Evolutionary conservation across 2,113 vertebrate genomes (phyloP).

Genomic region (Nipponia nippon): DNA sequence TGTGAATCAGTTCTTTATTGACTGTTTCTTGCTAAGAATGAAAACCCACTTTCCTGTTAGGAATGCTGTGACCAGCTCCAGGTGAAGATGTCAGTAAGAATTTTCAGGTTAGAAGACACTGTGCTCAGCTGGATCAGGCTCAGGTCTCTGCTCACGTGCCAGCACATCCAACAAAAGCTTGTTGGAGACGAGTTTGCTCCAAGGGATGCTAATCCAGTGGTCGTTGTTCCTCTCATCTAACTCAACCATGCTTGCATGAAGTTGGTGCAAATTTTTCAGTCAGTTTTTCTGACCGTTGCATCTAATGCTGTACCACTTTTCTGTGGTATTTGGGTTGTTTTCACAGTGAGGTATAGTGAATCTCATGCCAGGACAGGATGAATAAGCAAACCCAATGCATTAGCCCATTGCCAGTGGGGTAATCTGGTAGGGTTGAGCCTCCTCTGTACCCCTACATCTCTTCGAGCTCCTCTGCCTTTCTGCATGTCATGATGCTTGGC

Average conservation of each 20-base stretch:
- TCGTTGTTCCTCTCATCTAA: background rate
- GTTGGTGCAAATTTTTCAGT: background rate
- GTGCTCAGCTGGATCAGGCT: background rate
- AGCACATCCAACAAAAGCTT: background rate
- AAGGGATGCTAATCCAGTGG: background rate
- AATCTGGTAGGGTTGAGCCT: background rate
- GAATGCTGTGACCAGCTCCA: background rate
- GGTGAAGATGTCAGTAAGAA: background rate
- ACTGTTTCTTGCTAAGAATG: background rate
- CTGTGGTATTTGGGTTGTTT: background rate
- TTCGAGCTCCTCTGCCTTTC: background rate
- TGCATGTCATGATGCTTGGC: conserved; percentile 13
- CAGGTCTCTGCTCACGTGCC: background rate
- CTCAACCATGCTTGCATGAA: background rate
- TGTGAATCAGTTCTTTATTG: background rate
- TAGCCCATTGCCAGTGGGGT: background rate
- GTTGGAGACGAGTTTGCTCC: background rate
- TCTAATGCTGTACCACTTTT: background rate
- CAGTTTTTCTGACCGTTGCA: background rate
- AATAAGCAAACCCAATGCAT: background rate
- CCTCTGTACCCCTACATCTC: background rate
- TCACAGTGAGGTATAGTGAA: background rate
- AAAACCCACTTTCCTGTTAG: background rate
- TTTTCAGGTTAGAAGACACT: background rate
- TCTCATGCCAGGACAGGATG: background rate